Evolutionary conservation across 2,113 vertebrate species (phyloP).

Genomic region (Ictalurus punctatus): DNA sequence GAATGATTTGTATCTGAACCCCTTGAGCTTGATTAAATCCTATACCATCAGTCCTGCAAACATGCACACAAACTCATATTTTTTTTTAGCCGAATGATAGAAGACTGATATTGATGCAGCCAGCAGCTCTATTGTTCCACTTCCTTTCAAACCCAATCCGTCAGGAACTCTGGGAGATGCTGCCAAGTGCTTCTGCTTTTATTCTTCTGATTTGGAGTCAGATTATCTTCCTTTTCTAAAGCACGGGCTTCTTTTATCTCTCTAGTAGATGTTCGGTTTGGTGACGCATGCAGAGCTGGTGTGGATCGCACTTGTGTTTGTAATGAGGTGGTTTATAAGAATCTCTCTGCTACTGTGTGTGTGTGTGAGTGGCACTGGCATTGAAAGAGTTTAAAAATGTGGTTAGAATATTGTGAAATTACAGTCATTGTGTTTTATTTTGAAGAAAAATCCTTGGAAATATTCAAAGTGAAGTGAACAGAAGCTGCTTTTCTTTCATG

Average conservation of each 20-base stretch:
- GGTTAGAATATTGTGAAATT: background rate
- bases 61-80: constrained; percentile 19
- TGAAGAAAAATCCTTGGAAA: background rate
- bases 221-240: constrained; percentile 55
- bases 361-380: background rate
- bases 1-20: background rate
- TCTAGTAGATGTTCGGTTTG: background rate
- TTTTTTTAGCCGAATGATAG: background rate
- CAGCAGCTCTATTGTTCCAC: constrained; percentile 54
- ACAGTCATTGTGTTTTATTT: constrained; percentile 22
- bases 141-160: constrained; percentile 48
- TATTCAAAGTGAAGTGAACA: background rate
- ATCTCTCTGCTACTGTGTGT: background rate
- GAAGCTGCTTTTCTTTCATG: background rate
- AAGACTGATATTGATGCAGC: constrained; percentile 44
- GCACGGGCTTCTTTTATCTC: constrained; percentile 12
- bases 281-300: background rate
- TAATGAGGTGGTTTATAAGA: background rate
- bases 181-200: constrained; percentile 68
- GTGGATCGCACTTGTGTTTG: constrained; percentile 1
- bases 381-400: background rate
- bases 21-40: constrained; percentile 2
- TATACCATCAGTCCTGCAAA: constrained; percentile 26
- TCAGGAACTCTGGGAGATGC: constrained; percentile 61
- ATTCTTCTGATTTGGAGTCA: constrained; percentile 65